Evolutionary conservation across 2,888 invertebrate species (phyloP).

Genomic region (Sminthurides aquaticus): DNA sequence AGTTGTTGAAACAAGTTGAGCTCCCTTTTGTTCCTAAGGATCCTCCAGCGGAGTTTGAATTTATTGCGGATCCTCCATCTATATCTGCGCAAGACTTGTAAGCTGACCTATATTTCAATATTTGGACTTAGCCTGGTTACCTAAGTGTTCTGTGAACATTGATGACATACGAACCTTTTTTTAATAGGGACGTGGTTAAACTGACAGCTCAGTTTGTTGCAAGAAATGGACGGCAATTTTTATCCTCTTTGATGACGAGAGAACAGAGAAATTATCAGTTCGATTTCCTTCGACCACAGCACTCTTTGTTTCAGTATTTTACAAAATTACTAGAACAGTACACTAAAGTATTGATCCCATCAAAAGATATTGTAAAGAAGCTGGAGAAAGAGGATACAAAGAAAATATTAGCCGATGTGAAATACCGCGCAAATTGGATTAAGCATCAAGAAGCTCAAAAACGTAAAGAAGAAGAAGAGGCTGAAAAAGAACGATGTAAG

Average conservation of each 20-base stretch:
- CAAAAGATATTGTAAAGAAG: slow-evolving; percentile 76
- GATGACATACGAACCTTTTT: background rate
- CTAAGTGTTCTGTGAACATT: background rate
- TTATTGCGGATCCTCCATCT: slow-evolving; percentile 93
- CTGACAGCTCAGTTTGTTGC: slow-evolving; percentile 98
- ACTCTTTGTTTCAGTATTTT: slow-evolving; percentile 96
- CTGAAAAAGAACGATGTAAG: slow-evolving; percentile 80
- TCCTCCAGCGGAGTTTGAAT: slow-evolving; percentile 85
- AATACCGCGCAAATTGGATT: slow-evolving; percentile 93
- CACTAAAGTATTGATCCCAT: slow-evolving; percentile 89
- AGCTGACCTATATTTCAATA: slow-evolving; percentile 47
- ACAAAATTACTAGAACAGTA: slow-evolving; percentile 97
- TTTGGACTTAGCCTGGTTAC: too few species aligned
- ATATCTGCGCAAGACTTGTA: slow-evolving; percentile 93
- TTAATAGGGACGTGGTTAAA: slow-evolving; percentile 87
- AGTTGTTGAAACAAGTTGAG: slow-evolving; percentile 74
- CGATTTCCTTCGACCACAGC: slow-evolving; percentile 96
- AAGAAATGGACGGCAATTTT: slow-evolving; percentile 92
- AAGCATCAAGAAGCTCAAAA: slow-evolving; percentile 88
- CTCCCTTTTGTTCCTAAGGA: slow-evolving; percentile 84
- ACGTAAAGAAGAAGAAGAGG: slow-evolving; percentile 86
- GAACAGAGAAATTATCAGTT: slow-evolving; percentile 98
- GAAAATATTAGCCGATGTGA: slow-evolving; percentile 74
- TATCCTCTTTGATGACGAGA: slow-evolving; percentile 96
- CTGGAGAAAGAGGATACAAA: slow-evolving; percentile 67